phyloP scores from a whole-genome alignment of 2,888 invertebrate genomes.

The Cataglyphis rosenhaueri region DNA sequence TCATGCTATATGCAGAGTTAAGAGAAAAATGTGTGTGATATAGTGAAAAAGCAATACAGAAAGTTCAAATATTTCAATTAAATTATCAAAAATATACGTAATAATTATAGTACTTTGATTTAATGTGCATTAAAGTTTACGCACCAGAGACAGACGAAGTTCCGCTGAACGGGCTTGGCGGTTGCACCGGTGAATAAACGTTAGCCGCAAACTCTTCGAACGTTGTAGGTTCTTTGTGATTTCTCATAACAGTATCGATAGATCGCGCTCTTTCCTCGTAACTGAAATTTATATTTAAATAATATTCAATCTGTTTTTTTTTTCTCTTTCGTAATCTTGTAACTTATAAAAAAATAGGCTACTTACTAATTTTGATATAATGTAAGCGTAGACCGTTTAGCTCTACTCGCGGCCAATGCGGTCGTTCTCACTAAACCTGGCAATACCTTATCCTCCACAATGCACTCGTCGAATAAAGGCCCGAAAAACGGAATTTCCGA shows the following conservation, averaged over 20 bases:
- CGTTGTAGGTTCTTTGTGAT: conserved; percentile 94
- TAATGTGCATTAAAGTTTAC: conserved; percentile 46
- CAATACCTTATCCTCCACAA: conserved; percentile 90
- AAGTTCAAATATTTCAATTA: background rate
- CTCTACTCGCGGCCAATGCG: conserved; percentile 96
- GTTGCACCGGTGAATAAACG: conserved; percentile 90
- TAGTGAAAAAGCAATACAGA: too few relatives aligned
- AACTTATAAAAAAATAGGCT: conserved; percentile 28
- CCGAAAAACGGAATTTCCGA: conserved; percentile 94
- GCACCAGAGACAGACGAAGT: conserved; percentile 83
- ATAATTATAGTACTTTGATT: conserved; percentile 19
- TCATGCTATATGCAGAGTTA: too few relatives aligned
- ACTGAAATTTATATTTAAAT: conserved; percentile 86
- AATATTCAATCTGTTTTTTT: background rate
- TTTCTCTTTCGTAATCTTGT: background rate
- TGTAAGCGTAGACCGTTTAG: conserved; percentile 95
- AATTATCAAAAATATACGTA: conserved; percentile 23
- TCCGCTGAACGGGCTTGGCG: conserved; percentile 86
- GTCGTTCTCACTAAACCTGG: conserved; percentile 96
- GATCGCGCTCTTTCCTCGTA: conserved; percentile 96
- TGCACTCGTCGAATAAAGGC: conserved; percentile 97
- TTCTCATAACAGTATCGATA: conserved; percentile 93
- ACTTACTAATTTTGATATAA: conserved; percentile 96
- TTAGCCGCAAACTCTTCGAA: conserved; percentile 95
- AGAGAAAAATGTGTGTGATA: too few relatives aligned